Conservation (phyloP, 1,140 invertebrate species). For the Maconellicoccus hirsutus region DNA sequence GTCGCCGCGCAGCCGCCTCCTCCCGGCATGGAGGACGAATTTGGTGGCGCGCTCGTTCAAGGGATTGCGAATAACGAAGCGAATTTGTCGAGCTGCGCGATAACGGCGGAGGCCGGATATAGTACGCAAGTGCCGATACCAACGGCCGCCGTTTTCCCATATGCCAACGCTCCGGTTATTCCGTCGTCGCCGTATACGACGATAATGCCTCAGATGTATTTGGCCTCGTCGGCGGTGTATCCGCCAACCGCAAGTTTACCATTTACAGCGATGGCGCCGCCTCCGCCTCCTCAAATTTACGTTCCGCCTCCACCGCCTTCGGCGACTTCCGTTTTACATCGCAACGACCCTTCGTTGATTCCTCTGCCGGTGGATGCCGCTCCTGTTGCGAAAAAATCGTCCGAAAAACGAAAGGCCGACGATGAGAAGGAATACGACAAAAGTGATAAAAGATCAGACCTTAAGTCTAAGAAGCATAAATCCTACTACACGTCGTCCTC, state of each 20-base stretch:
- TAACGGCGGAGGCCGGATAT: not conserved
- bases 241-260: too few species aligned
- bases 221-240: too few species aligned
- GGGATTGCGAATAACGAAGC: not conserved
- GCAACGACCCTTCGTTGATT: not conserved
- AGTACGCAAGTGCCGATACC: not conserved
- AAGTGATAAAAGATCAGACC: not conserved
- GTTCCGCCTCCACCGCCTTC: not conserved
- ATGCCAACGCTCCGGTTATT: not conserved
- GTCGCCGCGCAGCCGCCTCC: not conserved
- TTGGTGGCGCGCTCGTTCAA: not conserved
- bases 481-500: not conserved
- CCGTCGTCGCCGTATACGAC: not conserved
- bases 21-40: conserved; percentile 11
- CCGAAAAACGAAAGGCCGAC: not conserved
- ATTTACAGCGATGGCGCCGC: too few species aligned
- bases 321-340: not conserved
- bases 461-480: not conserved
- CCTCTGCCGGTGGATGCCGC: not conserved
- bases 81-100: not conserved
- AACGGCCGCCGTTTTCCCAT: not conserved
- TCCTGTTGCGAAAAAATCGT: not conserved
- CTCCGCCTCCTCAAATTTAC: not conserved
- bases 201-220: not conserved
- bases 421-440: not conserved